phyloP scores from a whole-genome alignment of 1,140 invertebrate genomes.

The Matsumurasca onukii region DNA sequence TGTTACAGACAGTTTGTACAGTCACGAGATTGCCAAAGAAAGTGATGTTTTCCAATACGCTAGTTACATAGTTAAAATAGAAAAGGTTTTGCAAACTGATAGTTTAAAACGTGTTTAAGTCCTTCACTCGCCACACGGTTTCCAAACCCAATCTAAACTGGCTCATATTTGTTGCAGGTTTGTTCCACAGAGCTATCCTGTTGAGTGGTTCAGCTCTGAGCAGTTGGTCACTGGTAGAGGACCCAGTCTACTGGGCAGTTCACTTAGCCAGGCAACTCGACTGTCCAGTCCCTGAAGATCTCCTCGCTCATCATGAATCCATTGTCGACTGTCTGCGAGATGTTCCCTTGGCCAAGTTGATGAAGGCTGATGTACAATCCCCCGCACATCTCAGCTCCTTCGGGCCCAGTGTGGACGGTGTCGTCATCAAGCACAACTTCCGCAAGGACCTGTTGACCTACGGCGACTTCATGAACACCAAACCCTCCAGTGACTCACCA shows the following conservation, averaged over 20 bases:
- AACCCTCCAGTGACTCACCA: constrained; percentile 24
- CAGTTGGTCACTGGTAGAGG: constrained; percentile 88
- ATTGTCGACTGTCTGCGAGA: constrained; percentile 78
- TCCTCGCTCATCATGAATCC: constrained; percentile 71
- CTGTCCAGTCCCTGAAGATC: constrained; percentile 76
- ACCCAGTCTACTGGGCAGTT: constrained; percentile 80
- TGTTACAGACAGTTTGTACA: no score
- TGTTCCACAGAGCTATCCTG: constrained; percentile 89
- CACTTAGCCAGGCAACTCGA: constrained; percentile 80
- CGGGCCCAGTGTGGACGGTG: constrained; percentile 79
- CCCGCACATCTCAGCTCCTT: constrained; percentile 83
- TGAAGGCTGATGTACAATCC: constrained; percentile 72
- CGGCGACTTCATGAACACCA: constrained; percentile 44
- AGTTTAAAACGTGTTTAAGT: no score
- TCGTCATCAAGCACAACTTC: constrained; percentile 76
- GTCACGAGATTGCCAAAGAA: no score
- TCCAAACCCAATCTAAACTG: no score
- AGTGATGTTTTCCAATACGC: no score
- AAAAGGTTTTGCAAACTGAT: no score
- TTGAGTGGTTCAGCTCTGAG: constrained; percentile 90
- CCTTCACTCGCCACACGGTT: no score
- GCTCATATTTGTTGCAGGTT: no score
- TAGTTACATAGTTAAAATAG: no score
- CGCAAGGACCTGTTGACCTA: constrained; percentile 69
- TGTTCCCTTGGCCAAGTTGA: constrained; percentile 70